A percentile compares a stretch with the other conserved stretches of the same genome.
These are phyloP conservation scores for Canis aureus DNA, from an alignment of 2,113 vertebrate genomes.

Conservation along the genomic window DNA sequence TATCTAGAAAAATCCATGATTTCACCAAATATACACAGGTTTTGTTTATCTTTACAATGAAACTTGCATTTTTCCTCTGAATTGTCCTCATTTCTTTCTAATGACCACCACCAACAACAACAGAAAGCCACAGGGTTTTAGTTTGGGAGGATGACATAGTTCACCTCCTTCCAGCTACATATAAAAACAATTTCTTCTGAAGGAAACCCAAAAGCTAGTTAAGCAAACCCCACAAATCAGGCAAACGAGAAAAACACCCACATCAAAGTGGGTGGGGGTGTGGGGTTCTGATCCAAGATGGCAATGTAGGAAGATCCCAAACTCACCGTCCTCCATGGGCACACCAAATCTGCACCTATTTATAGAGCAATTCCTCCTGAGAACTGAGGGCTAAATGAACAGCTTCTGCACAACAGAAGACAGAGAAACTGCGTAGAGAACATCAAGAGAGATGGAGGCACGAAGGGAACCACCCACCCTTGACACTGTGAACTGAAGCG, in stretches of 20 bases:
- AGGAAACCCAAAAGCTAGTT: not conserved
- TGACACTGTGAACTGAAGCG: not conserved
- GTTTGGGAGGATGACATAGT: not conserved
- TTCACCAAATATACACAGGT: not conserved
- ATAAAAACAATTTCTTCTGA: not conserved
- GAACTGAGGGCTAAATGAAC: not conserved
- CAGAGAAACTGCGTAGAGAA: not conserved
- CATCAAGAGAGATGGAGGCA: not conserved
- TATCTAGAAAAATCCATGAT: constrained; percentile 15
- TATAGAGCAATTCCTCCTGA: not conserved
- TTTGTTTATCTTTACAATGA: not conserved
- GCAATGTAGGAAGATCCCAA: not conserved
- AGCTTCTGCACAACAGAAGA: not conserved
- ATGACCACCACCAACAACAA: not conserved
- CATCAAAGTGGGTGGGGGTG: not conserved
- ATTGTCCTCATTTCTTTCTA: not conserved
- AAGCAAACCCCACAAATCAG: not conserved
- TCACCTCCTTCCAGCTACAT: not conserved
- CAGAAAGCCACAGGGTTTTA: not conserved
- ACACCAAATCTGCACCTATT: not conserved
- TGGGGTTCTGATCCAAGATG: not conserved
- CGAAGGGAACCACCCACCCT: not conserved
- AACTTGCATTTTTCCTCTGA: not conserved
- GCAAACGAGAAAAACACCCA: not conserved
- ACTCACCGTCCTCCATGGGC: not conserved